Conservation (phyloP, 2,888 invertebrate species). For the Limnephilus marmoratus region DNA sequence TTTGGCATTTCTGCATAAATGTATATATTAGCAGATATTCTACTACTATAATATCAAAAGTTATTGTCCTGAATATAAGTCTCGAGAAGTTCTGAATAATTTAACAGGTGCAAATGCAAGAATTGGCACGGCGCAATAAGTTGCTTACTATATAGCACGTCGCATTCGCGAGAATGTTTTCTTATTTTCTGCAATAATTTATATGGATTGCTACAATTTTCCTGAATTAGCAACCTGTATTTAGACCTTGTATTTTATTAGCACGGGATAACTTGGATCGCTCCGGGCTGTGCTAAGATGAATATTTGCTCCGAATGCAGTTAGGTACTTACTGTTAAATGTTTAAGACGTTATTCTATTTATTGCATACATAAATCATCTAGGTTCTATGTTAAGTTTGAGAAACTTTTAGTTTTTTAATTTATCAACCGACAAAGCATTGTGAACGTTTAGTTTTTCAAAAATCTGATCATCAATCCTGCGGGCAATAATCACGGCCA, state of each 20-base stretch:
- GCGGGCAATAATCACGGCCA: constrained; percentile 48
- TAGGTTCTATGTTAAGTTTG: too few species aligned
- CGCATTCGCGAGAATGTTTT: not conserved
- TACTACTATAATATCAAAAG: not conserved
- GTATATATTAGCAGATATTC: not conserved
- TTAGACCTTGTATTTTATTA: not conserved
- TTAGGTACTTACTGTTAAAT: not conserved
- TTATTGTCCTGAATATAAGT: not conserved
- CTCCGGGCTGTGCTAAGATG: not conserved
- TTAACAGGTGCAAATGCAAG: constrained; percentile 23
- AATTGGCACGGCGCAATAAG: constrained; percentile 3
- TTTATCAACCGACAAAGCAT: not conserved
- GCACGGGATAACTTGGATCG: not conserved
- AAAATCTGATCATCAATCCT: constrained; percentile 16
- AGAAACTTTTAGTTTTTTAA: not conserved
- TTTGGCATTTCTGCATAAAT: not conserved
- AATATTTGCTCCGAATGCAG: not conserved
- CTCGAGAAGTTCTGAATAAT: not conserved
- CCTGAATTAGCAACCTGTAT: constrained; percentile 2
- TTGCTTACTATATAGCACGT: not conserved
- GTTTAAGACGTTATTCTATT: not conserved
- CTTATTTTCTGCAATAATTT: not conserved
- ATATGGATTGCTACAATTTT: not conserved
- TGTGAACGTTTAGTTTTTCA: not conserved
- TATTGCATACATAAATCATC: too few species aligned